Percentiles rank a stretch among this genome's conserved stretches.
These are phyloP conservation scores for Onychomys torridus DNA, from an alignment of 2,797 vertebrate species.

Conservation along the genomic window DNA sequence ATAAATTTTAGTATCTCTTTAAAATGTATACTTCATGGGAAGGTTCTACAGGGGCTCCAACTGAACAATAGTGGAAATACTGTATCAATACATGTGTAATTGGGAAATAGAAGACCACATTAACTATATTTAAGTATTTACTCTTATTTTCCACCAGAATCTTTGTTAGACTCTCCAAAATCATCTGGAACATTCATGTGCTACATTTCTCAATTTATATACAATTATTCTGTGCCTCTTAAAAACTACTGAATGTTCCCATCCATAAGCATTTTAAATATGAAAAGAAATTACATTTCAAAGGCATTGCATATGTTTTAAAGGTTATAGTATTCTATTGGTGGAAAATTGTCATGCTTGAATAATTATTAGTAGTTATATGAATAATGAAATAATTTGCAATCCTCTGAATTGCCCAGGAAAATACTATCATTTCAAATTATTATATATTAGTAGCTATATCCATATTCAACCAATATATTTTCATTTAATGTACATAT, in stretches of 20 bases:
- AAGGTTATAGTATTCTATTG: slow-evolving; percentile 16
- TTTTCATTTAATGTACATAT: slow-evolving; percentile 5
- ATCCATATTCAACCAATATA: not conserved
- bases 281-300: not conserved
- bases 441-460: not conserved
- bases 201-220: not conserved
- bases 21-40: not conserved
- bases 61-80: not conserved
- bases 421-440: slow-evolving; percentile 22
- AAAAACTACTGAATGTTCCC: not conserved
- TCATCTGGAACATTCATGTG: not conserved
- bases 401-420: not conserved
- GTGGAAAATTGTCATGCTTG: not conserved
- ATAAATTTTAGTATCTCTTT: not conserved
- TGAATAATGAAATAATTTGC: not conserved
- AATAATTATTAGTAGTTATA: slow-evolving; percentile 26
- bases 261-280: not conserved
- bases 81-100: not conserved
- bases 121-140: not conserved
- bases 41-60: not conserved
- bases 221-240: not conserved
- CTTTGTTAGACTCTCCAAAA: slow-evolving; percentile 2
- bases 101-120: not conserved
- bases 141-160: not conserved
- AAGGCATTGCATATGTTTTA: not conserved